Conservation (phyloP, 2,113 vertebrate species). For the Andinoacara biseriatus region DNA sequence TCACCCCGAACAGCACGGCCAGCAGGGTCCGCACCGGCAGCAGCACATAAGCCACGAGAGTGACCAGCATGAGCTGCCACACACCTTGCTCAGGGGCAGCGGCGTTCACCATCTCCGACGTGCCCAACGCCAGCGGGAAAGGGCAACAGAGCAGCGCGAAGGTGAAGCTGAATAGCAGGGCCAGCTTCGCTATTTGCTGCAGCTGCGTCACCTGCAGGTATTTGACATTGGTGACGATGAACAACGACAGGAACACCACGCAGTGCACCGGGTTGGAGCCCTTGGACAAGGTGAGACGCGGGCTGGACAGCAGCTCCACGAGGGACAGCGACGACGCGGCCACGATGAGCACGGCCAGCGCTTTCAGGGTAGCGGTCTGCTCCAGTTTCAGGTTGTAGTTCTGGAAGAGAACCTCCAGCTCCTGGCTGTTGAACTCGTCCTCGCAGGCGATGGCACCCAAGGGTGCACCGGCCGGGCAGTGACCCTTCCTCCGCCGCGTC, state of each 20-base stretch:
- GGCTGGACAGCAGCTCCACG: conserved; percentile 90
- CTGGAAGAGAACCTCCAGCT: conserved; percentile 95
- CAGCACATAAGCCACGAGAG: conserved; percentile 94
- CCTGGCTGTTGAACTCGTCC: conserved; percentile 92
- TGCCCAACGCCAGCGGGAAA: conserved; percentile 85
- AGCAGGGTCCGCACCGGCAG: conserved; percentile 94
- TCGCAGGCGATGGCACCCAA: conserved; percentile 86
- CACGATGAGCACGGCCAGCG: conserved; percentile 92
- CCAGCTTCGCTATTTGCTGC: conserved; percentile 95
- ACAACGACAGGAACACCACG: conserved; percentile 95
- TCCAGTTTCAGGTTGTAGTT: conserved; percentile 98
- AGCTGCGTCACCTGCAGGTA: conserved; percentile 96
- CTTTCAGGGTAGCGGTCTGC: conserved; percentile 95
- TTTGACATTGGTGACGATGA: conserved; percentile 97
- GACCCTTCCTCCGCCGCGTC: conserved; percentile 86
- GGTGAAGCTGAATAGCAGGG: conserved; percentile 95
- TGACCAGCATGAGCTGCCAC: conserved; percentile 98
- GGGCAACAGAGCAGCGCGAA: conserved; percentile 97
- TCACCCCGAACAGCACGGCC: conserved; percentile 90
- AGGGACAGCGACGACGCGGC: conserved; percentile 91
- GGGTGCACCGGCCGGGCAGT: conserved; percentile 77
- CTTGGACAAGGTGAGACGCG: conserved; percentile 90
- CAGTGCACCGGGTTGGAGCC: conserved; percentile 97
- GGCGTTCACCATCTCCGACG: conserved; percentile 73
- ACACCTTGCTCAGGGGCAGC: conserved; percentile 90